Evolutionary conservation across 2,113 vertebrate species (phyloP).

Genomic region (Scartelaos histophorus): DNA sequence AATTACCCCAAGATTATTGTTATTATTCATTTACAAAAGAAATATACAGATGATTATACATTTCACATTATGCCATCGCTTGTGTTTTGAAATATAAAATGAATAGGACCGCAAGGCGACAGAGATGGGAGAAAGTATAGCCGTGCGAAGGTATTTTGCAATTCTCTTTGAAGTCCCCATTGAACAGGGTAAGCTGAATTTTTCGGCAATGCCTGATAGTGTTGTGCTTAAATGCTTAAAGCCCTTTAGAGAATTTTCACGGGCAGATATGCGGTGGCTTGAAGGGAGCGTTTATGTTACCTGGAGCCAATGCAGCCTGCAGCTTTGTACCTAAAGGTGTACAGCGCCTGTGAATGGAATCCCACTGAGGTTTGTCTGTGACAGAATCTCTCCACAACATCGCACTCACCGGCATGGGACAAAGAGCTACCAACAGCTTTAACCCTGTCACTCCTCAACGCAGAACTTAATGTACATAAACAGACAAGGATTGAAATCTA

Average conservation of each 20-base stretch:
- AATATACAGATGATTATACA: constrained; percentile 74
- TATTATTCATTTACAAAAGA: constrained; percentile 80
- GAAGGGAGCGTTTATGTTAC: constrained; percentile 94
- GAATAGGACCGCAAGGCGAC: constrained; percentile 61
- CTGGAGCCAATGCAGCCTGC: constrained; percentile 89
- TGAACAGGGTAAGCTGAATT: constrained; percentile 98
- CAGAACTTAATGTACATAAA: constrained; percentile 23
- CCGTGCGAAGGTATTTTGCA: constrained; percentile 84
- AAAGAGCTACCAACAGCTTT: constrained; percentile 46
- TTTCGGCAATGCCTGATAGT: constrained; percentile 90
- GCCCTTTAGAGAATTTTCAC: constrained; percentile 98
- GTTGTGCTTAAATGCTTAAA: constrained; percentile 99
- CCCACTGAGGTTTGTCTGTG: constrained; percentile 92
- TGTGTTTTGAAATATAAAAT: constrained; percentile 71
- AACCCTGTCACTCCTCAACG: constrained; percentile 54
- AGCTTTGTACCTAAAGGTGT: constrained; percentile 95
- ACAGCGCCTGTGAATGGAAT: constrained; percentile 89
- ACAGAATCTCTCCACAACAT: constrained; percentile 88
- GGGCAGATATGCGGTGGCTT: constrained; percentile 89
- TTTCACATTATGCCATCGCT: constrained; percentile 71
- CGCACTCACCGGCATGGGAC: constrained; percentile 68
- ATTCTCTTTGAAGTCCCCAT: constrained; percentile 98
- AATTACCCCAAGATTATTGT: constrained; percentile 78
- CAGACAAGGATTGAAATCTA: constrained; percentile 28
- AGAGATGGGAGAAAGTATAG: constrained; percentile 59